Conservation (phyloP, 2,113 vertebrate genomes). For the Hemibagrus wyckioides region DNA sequence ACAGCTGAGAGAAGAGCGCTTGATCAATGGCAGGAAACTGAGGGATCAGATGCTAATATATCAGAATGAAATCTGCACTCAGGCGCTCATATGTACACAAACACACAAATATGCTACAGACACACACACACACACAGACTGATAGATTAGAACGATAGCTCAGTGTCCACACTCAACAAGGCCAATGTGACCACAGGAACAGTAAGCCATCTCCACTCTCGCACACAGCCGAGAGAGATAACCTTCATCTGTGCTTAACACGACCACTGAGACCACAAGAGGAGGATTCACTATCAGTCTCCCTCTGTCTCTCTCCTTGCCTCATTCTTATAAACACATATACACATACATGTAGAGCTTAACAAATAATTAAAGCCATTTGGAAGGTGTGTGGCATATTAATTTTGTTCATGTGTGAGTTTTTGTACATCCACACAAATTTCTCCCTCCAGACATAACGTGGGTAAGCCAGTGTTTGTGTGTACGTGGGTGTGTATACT, state of each 20-base stretch:
- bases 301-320: background rate
- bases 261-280: constrained; percentile 47
- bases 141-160: constrained; percentile 2
- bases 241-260: constrained; percentile 52
- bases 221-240: constrained; percentile 34
- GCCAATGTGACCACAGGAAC: constrained; percentile 49
- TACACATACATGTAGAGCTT: background rate
- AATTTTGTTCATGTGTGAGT: constrained; percentile 7
- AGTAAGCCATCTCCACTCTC: constrained; percentile 36
- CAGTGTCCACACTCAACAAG: constrained; percentile 27
- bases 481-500: constrained; percentile 37
- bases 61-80: constrained; percentile 83
- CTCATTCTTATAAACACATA: background rate
- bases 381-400: constrained; percentile 4
- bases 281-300: constrained; percentile 3
- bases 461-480: constrained; percentile 5
- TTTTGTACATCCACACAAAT: background rate
- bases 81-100: constrained; percentile 57
- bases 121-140: constrained; percentile 19
- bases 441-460: background rate
- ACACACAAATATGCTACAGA: constrained; percentile 48
- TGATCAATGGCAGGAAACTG: constrained; percentile 99
- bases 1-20: constrained; percentile 83
- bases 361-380: background rate
- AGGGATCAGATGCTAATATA: constrained; percentile 92